phyloP scores from a whole-genome alignment of 2,888 invertebrate genomes.

The Acronicta leporina region DNA sequence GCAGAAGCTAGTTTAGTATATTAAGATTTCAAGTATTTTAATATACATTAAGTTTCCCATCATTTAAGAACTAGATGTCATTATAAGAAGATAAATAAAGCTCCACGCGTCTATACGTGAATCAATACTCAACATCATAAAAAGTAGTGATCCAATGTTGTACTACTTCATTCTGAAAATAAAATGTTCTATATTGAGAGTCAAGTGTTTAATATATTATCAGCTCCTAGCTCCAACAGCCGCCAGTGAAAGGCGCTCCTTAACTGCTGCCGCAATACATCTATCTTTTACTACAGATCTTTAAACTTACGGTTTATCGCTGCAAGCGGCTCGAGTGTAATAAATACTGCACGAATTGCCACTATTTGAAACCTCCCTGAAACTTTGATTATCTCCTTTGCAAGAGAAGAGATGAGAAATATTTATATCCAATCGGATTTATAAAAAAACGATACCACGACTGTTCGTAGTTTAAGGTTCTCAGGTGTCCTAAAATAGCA shows the following conservation, averaged over 20 bases:
- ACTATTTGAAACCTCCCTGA: slow-evolving; percentile 18
- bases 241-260: background rate
- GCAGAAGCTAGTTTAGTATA: too few species aligned
- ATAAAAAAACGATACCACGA: slow-evolving; percentile 11
- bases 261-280: slow-evolving; percentile 21
- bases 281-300: slow-evolving; percentile 29
- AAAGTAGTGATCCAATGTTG: background rate
- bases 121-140: too few species aligned
- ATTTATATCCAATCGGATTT: slow-evolving; percentile 8
- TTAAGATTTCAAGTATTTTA: too few species aligned
- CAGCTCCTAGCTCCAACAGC: background rate
- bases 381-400: slow-evolving; percentile 27
- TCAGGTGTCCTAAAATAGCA: slow-evolving; percentile 8
- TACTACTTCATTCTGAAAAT: too few species aligned
- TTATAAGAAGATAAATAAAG: too few species aligned
- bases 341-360: slow-evolving; percentile 34
- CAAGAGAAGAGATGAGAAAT: slow-evolving; percentile 7
- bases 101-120: too few species aligned
- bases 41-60: too few species aligned
- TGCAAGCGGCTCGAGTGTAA: slow-evolving; percentile 16
- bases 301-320: slow-evolving; percentile 39
- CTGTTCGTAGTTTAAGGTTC: slow-evolving; percentile 19
- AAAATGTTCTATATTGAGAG: background rate
- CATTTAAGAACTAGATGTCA: too few species aligned
- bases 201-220: slow-evolving; percentile 8